phyloP scores from a whole-genome alignment of 2,797 vertebrate species.

The Anisognathus igniventris region DNA sequence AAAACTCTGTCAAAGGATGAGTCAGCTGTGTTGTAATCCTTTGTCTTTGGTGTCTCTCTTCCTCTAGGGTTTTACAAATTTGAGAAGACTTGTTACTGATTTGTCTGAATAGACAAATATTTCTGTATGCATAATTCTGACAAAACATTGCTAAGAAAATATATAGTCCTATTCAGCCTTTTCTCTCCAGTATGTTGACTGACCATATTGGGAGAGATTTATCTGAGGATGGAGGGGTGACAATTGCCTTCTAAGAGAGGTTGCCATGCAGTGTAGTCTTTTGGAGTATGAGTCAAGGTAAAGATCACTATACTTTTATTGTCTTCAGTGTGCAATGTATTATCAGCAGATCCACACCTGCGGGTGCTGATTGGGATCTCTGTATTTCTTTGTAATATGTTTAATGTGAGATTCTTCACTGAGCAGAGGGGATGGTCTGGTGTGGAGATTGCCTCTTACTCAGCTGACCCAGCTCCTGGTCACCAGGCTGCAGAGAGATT shows the following conservation, averaged over 20 bases:
- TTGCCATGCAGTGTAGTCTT: not conserved
- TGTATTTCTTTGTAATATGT: not conserved
- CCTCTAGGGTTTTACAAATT: not conserved
- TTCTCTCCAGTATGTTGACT: not conserved
- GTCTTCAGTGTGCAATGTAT: not conserved
- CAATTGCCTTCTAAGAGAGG: not conserved
- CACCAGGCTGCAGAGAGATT: not conserved
- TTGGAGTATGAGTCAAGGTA: not conserved
- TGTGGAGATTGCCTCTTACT: not conserved
- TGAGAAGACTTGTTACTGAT: not conserved
- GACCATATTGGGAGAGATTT: not conserved
- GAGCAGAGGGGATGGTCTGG: not conserved
- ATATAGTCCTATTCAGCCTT: not conserved
- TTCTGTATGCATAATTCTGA: not conserved
- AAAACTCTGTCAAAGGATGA: not conserved
- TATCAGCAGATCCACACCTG: not conserved
- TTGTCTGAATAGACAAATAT: not conserved
- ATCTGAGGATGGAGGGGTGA: not conserved
- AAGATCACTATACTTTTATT: not conserved
- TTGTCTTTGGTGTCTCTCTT: not conserved
- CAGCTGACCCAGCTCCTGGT: not conserved
- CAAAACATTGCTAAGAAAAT: not conserved
- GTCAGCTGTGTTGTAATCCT: not conserved
- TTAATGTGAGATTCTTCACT: not conserved
- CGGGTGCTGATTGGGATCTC: not conserved